Base-by-base conservation (phyloP, 2,797 vertebrate species). In the Paratrypauchen microcephalus region DNA sequence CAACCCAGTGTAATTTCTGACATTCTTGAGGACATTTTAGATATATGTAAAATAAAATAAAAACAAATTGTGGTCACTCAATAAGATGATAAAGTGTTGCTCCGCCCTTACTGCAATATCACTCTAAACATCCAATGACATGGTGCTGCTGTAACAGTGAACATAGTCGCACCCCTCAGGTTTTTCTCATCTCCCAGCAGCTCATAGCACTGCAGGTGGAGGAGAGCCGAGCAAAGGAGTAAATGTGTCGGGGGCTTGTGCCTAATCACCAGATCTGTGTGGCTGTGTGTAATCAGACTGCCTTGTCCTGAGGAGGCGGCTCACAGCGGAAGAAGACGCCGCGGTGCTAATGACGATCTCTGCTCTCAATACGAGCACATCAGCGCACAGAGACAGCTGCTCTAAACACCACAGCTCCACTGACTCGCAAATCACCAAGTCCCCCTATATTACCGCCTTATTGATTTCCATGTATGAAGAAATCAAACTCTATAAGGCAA, bases 261-360 rank as follows among this genome's bases (percentile, higher is more conserved):
- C 71, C 72, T 75, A 65, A 78, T 84, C 77, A 81, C 75, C 68
- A 73, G 71, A 78, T 78, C 32, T 61, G 59, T 61, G 59, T 54
- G 65, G 73, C 78, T 85, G 69, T 67, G 60, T 64, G 76, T 68
- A 81, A 84, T 86, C 84, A 79, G 85, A 12, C 26, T 8, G 78
- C 80, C 85, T 84, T 83, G 79, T 74, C 68, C 60, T 24, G 73
- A 13, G 50, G 70, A 78, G 80, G 83, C 68, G 36, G 76, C 72
- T 74, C 82, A 69, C 74, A 74, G 82, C 78, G 71, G 75, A 69
- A 85, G 65, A 72, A 86, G 86, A 82, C 86, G 83, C 83, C 79
- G 77, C 77, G 75, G 83, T 79, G 73, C 84, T 73, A 70, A 87
- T 83, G 70, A 63, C 61, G 74, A 69, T 82, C 55, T 1, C 76